phyloP scores from a whole-genome alignment of 2,888 invertebrate genomes.

The Epirrhoe alternata region DNA sequence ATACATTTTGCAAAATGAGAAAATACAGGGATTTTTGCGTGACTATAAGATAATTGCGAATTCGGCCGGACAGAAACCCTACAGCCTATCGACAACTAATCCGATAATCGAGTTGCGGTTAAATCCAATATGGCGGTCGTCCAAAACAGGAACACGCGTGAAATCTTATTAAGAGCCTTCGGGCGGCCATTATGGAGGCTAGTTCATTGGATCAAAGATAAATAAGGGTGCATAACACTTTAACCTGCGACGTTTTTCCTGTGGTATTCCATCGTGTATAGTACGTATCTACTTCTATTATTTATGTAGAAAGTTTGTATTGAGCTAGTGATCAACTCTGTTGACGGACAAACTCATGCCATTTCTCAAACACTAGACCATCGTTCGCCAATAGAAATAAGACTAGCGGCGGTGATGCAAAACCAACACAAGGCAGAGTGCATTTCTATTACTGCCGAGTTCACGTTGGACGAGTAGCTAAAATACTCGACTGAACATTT shows the following conservation, averaged over 20 bases:
- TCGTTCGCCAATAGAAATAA: conserved; percentile 7
- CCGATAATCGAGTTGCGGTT: conserved; percentile 63
- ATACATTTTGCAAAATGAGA: too few relatives aligned
- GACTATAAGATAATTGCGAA: conserved; percentile 30
- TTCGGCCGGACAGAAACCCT: conserved; percentile 53
- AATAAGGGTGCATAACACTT: neutral
- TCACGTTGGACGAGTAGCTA: conserved; percentile 16
- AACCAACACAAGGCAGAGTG: conserved; percentile 39
- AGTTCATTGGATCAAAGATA: conserved; percentile 15
- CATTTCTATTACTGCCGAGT: conserved; percentile 37
- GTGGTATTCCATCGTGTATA: conserved; percentile 21
- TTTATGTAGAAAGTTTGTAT: too few relatives aligned
- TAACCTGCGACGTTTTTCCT: conserved; percentile 3
- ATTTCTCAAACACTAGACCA: neutral
- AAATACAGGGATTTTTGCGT: neutral
- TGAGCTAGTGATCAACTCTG: too few relatives aligned
- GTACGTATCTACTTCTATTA: too few relatives aligned
- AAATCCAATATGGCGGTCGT: conserved; percentile 66
- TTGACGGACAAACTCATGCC: conserved; percentile 15
- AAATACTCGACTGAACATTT: neutral
- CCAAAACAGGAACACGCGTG: conserved; percentile 46
- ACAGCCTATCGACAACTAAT: conserved; percentile 56
- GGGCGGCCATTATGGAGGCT: conserved; percentile 9
- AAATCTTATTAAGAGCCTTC: conserved; percentile 20
- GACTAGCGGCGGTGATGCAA: conserved; percentile 31